Conservation (phyloP, 2,888 invertebrate species). For the Perizoma flavofasciatum region DNA sequence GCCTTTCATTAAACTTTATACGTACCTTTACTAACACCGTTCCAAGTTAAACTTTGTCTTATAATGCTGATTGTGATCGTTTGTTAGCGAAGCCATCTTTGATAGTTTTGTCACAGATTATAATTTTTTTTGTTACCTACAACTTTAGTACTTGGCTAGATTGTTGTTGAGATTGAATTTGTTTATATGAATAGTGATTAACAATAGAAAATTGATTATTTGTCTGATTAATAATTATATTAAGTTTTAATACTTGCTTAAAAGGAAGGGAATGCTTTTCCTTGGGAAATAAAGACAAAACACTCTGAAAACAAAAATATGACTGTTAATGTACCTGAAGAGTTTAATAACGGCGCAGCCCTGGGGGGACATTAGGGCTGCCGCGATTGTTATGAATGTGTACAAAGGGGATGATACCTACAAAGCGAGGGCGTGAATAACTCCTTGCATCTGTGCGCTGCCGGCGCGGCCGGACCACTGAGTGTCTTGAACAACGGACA, state of each 20-base stretch:
- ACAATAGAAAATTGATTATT: too few relatives aligned
- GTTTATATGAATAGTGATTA: too few relatives aligned
- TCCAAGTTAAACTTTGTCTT: background rate
- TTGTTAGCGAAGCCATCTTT: too few relatives aligned
- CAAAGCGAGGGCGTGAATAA: background rate
- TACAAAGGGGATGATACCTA: background rate
- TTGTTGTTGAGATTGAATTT: too few relatives aligned
- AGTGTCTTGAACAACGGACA: slow-evolving; percentile 4
- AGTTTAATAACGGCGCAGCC: slow-evolving; percentile 7
- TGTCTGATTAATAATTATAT: too few relatives aligned
- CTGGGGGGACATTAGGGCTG: slow-evolving; percentile 1
- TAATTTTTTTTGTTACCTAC: too few relatives aligned
- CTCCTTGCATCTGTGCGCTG: slow-evolving; percentile 1
- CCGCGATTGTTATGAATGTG: slow-evolving; percentile 1
- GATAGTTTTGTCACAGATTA: too few relatives aligned
- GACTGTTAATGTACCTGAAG: slow-evolving; percentile 7
- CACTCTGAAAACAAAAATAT: slow-evolving; percentile 1
- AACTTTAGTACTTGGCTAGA: too few relatives aligned
- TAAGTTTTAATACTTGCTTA: too few relatives aligned
- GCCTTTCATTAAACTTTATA: slow-evolving; percentile 30
- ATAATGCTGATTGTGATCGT: background rate
- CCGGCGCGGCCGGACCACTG: background rate
- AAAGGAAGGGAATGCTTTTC: too few relatives aligned
- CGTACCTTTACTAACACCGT: background rate
- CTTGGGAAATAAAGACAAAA: background rate